Evolutionary conservation across 2,113 vertebrate genomes (phyloP).

Genomic region (Nerophis ophidion): DNA sequence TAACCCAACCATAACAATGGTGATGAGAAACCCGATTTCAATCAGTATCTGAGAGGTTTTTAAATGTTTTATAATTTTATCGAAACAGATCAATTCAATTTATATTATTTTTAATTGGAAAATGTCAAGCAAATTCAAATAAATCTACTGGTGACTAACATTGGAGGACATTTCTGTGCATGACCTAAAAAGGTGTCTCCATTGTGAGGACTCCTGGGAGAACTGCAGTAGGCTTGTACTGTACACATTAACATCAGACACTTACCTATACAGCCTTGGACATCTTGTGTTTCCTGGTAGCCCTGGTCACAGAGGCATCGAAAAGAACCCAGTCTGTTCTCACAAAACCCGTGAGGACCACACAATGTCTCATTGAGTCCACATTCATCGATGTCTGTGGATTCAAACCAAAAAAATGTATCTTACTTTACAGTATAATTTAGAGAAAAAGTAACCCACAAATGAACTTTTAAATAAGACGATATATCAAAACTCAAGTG

Average conservation of each 20-base stretch:
- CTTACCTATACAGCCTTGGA: constrained; percentile 86
- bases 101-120: too few species aligned
- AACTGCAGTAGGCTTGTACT: too few species aligned
- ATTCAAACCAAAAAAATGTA: constrained; percentile 2
- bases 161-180: neutral
- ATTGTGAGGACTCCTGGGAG: neutral
- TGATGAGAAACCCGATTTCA: too few species aligned
- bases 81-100: too few species aligned
- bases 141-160: too few species aligned
- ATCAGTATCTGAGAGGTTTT: too few species aligned
- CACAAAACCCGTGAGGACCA: constrained; percentile 84
- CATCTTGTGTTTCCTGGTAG: constrained; percentile 81
- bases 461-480: too few species aligned
- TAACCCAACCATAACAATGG: too few species aligned
- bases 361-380: constrained; percentile 78
- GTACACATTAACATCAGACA: constrained; percentile 6
- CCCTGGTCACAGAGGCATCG: constrained; percentile 90
- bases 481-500: too few species aligned
- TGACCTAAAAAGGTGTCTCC: neutral
- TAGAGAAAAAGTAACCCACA: neutral
- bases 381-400: constrained; percentile 91
- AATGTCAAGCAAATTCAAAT: too few species aligned
- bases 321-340: constrained; percentile 88
- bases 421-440: neutral
- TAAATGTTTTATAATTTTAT: too few species aligned